Percentiles rank a stretch among this genome's conserved stretches.
Conservation (phyloP, 2,113 vertebrate species). For the Oreotrochilus melanogaster region DNA sequence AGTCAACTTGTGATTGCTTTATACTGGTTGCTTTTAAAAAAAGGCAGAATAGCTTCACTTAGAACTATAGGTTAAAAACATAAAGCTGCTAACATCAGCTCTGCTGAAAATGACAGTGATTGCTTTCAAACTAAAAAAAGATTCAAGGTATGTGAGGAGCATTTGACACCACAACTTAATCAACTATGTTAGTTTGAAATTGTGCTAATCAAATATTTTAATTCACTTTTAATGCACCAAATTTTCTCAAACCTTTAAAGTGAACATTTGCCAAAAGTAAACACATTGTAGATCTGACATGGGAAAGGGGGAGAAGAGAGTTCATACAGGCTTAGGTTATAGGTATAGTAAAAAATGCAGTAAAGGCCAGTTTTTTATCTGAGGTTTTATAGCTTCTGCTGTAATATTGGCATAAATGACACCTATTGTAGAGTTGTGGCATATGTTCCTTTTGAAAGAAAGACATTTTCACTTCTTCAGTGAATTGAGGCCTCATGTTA, state of each 20-base stretch:
- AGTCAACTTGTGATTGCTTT: neutral
- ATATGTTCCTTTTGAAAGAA: constrained; percentile 55
- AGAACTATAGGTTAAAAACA: neutral
- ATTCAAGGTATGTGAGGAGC: neutral
- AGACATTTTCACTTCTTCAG: constrained; percentile 20
- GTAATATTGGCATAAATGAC: neutral
- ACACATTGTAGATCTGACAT: neutral
- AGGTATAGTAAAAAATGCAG: neutral
- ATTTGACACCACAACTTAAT: neutral
- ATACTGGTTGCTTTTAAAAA: constrained; percentile 34
- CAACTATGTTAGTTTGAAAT: neutral
- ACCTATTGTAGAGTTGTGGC: neutral
- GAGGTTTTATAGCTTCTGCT: neutral
- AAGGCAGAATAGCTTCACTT: constrained; percentile 2
- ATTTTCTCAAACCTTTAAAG: neutral
- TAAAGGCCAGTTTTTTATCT: neutral
- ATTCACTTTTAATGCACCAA: neutral
- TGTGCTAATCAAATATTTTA: neutral
- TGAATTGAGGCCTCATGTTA: constrained; percentile 47
- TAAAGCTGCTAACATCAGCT: neutral
- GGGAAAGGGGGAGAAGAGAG: neutral
- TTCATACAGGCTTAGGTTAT: neutral
- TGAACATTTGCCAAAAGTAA: neutral
- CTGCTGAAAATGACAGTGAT: constrained; percentile 22
- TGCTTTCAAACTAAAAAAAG: neutral